Evolutionary conservation across 2,797 vertebrate genomes (phyloP), one percentile per base, ranked within the genome.

Genomic region (Anomalospiza imberbis): DNA sequence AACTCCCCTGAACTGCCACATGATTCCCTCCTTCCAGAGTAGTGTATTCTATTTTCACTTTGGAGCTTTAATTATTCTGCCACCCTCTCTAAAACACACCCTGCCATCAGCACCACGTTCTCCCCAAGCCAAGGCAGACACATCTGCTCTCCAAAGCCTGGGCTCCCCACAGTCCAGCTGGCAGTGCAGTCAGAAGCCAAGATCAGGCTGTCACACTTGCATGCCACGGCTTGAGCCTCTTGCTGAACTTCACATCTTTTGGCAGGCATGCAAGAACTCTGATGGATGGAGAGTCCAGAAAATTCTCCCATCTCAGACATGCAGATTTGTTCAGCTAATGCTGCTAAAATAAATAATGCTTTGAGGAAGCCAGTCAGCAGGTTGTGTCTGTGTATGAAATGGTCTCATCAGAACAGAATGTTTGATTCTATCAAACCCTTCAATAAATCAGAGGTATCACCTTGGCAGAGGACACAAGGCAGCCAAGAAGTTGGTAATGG

Each of bases 271-370:
- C 8, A n/a, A 48, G 34, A 86, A 42, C 40, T 66, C 31, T 26
- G 44, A 25, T 4, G 50, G 82, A 50, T 32, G 34, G 36, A 66
- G 47, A 74, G 12, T 17, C 51, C 24, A 75, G 42, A 67, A 83
- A 89, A 66, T 48, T 71, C 77, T 74, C 42, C 63, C 2, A 0
- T 72, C 45, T 62, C 77, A 86, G 76, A 84, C n/a, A 63, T 8
- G 38, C 36, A 54, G 85, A 88, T 85, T 81, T 79, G 83, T 79
- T 79, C 77, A 85, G 53, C 55, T 90, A 90, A 93, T 70, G 51
- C 79, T 75, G 55, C 55, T 82, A 32, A 84, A 92, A 78, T 68
- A 71, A 80, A 81, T 42, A 40, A 66, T 3, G 38, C 1, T 5
- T 32, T 81, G 66, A 38, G 78, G 66, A 70, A 89, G 76, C n/a